Evolutionary conservation across 2,888 invertebrate genomes (phyloP).

Genomic region (Iphiclides podalirius): DNA sequence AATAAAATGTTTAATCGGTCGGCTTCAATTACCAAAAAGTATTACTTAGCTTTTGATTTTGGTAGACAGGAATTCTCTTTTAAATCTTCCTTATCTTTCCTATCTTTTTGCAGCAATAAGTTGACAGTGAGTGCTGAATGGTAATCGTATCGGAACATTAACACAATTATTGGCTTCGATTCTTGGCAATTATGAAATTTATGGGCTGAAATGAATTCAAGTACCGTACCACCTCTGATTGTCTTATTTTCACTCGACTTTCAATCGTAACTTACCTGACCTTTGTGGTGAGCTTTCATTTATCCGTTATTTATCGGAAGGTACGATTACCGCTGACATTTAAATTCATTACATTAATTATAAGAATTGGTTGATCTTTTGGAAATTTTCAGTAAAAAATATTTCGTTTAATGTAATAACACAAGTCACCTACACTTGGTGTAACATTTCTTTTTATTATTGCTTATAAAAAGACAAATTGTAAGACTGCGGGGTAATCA

Average conservation of each 20-base stretch:
- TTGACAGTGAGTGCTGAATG: neutral
- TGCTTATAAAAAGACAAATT: too few relatives aligned
- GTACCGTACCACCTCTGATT: constrained; percentile 36
- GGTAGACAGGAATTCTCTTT: too few relatives aligned
- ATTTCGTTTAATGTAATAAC: neutral
- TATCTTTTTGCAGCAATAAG: neutral
- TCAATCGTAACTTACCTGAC: constrained; percentile 18
- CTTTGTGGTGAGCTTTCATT: constrained; percentile 23
- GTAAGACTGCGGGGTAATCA: too few relatives aligned
- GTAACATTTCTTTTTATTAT: neutral
- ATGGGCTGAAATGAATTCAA: constrained; percentile 40
- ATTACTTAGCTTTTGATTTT: too few relatives aligned
- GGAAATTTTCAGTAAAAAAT: neutral
- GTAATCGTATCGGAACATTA: constrained; percentile 3
- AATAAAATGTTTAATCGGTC: too few relatives aligned
- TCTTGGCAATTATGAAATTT: constrained; percentile 28
- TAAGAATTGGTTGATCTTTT: neutral
- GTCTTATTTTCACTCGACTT: constrained; percentile 26
- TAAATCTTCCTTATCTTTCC: too few relatives aligned
- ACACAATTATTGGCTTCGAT: constrained; percentile 20
- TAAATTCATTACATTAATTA: constrained; percentile 4
- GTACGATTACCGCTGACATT: neutral
- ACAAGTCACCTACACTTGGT: neutral
- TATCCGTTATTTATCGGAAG: constrained; percentile 13
- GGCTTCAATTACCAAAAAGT: too few relatives aligned